Percentiles rank a stretch among this genome's conserved stretches.
Evolutionary conservation across 2,797 vertebrate genomes (phyloP).

Genomic region (Botia almorhae): DNA sequence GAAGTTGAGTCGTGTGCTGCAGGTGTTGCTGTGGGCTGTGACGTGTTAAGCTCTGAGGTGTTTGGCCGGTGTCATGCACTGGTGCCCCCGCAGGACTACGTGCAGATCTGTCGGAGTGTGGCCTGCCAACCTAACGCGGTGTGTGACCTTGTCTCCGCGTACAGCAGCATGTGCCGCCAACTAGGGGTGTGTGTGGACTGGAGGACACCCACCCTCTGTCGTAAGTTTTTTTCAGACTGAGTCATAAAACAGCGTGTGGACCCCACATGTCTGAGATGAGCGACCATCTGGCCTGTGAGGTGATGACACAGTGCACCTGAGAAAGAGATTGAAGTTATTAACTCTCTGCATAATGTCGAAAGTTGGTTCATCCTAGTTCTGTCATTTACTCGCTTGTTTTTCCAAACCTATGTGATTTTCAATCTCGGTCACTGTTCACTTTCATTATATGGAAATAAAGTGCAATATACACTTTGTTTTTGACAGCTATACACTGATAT

Average conservation of each 20-base stretch:
- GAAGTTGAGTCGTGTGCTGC: slow-evolving; percentile 71
- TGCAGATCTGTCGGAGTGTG: slow-evolving; percentile 82
- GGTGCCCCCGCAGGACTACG: slow-evolving; percentile 80
- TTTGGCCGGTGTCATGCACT: slow-evolving; percentile 83
- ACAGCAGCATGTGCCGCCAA: slow-evolving; percentile 85
- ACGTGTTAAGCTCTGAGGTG: slow-evolving; percentile 77
- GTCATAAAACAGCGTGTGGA: not conserved
- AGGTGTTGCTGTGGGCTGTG: slow-evolving; percentile 73
- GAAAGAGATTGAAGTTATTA: not conserved
- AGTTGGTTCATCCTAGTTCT: not conserved
- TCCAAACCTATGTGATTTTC: not conserved
- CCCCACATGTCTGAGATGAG: not conserved
- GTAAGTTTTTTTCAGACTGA: slow-evolving; percentile 77
- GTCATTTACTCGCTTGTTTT: not conserved
- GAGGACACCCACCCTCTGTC: slow-evolving; percentile 86
- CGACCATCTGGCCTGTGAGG: not conserved
- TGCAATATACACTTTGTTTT: too few species aligned
- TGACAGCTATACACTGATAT: too few species aligned
- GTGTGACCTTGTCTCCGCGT: slow-evolving; percentile 87
- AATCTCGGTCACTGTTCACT: not conserved
- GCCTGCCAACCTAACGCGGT: slow-evolving; percentile 84
- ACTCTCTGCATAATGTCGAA: not conserved
- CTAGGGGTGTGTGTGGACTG: slow-evolving; percentile 86
- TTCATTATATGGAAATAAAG: not conserved
- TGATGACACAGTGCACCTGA: not conserved